Percentiles rank a stretch among this genome's conserved stretches.
Evolutionary conservation across 1,140 invertebrate species (phyloP).

Genomic region (Drosophila sturtevanti): DNA sequence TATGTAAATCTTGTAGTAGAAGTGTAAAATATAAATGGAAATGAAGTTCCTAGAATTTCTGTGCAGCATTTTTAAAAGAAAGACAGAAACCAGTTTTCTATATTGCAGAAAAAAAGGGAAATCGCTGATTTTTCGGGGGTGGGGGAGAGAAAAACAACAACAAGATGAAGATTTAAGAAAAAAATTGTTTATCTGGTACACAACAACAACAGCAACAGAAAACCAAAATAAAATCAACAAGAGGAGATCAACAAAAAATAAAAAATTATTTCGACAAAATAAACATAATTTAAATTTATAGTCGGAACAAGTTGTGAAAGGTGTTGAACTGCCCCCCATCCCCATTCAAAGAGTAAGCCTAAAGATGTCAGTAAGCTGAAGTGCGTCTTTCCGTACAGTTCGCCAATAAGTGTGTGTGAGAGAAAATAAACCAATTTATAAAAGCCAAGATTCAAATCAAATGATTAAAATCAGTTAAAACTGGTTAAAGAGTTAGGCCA

Average conservation of each 20-base stretch:
- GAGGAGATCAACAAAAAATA: neutral
- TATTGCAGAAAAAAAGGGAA: neutral
- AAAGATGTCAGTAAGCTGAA: neutral
- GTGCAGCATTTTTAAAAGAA: neutral
- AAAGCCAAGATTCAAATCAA: neutral
- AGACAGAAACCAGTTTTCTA: neutral
- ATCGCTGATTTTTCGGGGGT: neutral
- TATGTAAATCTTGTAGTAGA: neutral
- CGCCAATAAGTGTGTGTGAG: neutral
- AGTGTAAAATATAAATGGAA: neutral
- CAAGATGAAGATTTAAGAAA: neutral
- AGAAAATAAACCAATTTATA: neutral
- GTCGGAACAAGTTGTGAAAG: conserved; percentile 14
- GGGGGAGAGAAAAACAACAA: neutral
- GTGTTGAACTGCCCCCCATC: conserved; percentile 11
- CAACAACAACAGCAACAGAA: neutral
- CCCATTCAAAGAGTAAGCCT: neutral
- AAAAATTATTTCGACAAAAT: neutral
- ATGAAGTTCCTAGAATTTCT: neutral
- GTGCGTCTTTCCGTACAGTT: neutral
- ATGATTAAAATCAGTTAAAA: neutral
- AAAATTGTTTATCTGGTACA: neutral
- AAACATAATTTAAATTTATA: conserved; percentile 13
- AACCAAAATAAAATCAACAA: conserved; percentile 5
- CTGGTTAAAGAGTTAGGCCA: neutral